Evolutionary conservation across 2,888 invertebrate genomes (phyloP).

Genomic region (Caradrina kadenii): DNA sequence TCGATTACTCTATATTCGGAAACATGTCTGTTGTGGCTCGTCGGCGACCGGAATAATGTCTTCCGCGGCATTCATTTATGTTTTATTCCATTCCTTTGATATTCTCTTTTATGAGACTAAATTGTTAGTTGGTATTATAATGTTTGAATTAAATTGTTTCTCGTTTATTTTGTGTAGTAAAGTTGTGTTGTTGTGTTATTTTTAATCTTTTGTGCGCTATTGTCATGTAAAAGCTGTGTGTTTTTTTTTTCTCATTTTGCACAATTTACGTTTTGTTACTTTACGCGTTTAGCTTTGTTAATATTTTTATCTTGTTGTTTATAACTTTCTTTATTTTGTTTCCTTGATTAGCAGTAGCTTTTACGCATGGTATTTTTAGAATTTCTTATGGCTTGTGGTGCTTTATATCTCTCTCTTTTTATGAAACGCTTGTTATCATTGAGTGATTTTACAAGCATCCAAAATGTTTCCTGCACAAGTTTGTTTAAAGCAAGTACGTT

Average conservation of each 20-base stretch:
- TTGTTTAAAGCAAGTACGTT: too few species aligned
- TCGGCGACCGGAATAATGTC: constrained; percentile 64
- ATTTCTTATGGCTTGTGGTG: not conserved
- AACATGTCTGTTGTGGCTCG: constrained; percentile 63
- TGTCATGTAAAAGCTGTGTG: constrained; percentile 44
- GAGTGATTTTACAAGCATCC: not conserved
- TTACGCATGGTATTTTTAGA: constrained; percentile 2
- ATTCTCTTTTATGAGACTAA: constrained; percentile 43
- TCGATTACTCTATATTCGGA: constrained; percentile 63
- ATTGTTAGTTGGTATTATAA: constrained; percentile 53
- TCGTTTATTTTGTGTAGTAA: constrained; percentile 40
- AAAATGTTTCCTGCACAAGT: not conserved
- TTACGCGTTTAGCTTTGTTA: constrained; percentile 42
- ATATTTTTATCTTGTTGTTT: constrained; percentile 29
- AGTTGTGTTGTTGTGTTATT: constrained; percentile 30
- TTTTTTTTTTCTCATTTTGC: constrained; percentile 35
- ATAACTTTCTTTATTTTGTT: constrained; percentile 14
- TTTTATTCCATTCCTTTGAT: constrained; percentile 47
- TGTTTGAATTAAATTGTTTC: constrained; percentile 48
- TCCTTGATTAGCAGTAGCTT: constrained; percentile 23
- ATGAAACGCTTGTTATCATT: not conserved
- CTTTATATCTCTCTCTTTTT: not conserved
- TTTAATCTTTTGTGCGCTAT: constrained; percentile 40
- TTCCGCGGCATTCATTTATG: constrained; percentile 56
- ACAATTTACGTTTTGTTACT: constrained; percentile 27